Evolutionary conservation across 2,113 vertebrate genomes (phyloP).

Genomic region (Okapia johnstoni): DNA sequence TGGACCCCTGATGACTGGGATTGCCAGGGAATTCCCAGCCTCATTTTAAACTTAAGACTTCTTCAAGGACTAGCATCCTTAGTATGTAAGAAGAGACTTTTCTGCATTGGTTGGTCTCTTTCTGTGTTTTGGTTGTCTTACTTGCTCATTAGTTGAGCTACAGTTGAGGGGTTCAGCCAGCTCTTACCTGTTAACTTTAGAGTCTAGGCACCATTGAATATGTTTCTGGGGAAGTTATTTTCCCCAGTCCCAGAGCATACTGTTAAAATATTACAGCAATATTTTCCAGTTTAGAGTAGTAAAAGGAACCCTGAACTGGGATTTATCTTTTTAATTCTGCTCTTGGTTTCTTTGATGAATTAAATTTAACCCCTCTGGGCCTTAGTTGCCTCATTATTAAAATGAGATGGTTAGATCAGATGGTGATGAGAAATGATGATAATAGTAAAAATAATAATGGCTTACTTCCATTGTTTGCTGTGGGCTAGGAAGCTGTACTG

Average conservation of each 20-base stretch:
- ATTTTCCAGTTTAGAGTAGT: background rate
- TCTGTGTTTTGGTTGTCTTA: background rate
- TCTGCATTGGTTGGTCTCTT: background rate
- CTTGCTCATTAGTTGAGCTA: background rate
- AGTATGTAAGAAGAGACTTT: background rate
- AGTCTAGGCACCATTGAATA: background rate
- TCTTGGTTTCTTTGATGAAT: constrained; percentile 30
- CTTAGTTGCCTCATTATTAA: constrained; percentile 24
- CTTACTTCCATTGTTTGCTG: background rate
- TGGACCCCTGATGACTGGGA: background rate
- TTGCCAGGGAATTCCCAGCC: background rate
- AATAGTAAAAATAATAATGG: background rate
- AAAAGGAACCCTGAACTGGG: background rate
- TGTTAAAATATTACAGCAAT: background rate
- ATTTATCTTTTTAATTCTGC: constrained; percentile 32
- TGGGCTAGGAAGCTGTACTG: background rate
- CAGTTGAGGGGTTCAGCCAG: background rate
- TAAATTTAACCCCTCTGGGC: background rate
- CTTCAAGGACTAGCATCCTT: background rate
- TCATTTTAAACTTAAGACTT: background rate
- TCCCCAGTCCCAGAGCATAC: background rate
- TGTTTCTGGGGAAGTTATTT: background rate
- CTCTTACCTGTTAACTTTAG: background rate
- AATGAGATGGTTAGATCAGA: background rate
- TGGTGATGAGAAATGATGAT: background rate